Base-by-base conservation (phyloP, 2,113 vertebrate genomes). In the Pluvialis apricaria region DNA sequence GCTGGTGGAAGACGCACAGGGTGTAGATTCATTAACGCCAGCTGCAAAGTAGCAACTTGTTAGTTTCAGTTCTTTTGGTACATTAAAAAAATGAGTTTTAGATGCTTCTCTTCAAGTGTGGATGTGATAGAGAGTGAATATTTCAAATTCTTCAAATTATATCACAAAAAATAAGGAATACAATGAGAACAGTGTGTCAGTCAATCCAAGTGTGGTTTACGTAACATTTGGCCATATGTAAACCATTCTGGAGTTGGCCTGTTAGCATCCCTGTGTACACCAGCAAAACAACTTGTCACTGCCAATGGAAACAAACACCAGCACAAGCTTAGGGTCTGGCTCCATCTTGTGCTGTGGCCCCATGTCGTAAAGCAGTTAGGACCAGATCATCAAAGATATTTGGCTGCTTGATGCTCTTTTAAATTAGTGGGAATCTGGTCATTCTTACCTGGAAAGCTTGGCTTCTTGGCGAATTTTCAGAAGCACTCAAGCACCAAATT, bases 121-220 rank as follows among this genome's bases (percentile, higher is more conserved):
- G 31, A 76, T 64, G 40, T 70, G 70, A 49, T 2, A 85, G n/a
- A 52, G 38, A 76, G 25, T 52, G 16, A 76, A 20, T 62, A 49
- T 83, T 69, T 72, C 13, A 34, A 84, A 51, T 32, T 70, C 42
- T 76, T 92, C 38, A 34, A n/a, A 32, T 65, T 93, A 25, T 61
- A n/a, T 0, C 0, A 68, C 26, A 64, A 85, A 44, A 64, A 13
- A 6, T 24, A 9, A 18, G 8, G 6, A n/a, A 28, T 61, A 42
- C 22, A 45, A 42, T 1, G 5, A 55, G 34, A 80, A 26, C 32
- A n/a, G 11, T 15, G 26, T 77, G 36, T 42, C 55, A 73, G 34
- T 69, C 34, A 36, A 10, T 36, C 58, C 36, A 49, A 69, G 49
- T 5, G 24, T 68, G 57, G 13, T 47, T 77, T 34, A 1, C 0